Percentiles rank a stretch among this genome's conserved stretches.
phyloP scores from a whole-genome alignment of 2,888 invertebrate species.

The Ptilodon capucinus region DNA sequence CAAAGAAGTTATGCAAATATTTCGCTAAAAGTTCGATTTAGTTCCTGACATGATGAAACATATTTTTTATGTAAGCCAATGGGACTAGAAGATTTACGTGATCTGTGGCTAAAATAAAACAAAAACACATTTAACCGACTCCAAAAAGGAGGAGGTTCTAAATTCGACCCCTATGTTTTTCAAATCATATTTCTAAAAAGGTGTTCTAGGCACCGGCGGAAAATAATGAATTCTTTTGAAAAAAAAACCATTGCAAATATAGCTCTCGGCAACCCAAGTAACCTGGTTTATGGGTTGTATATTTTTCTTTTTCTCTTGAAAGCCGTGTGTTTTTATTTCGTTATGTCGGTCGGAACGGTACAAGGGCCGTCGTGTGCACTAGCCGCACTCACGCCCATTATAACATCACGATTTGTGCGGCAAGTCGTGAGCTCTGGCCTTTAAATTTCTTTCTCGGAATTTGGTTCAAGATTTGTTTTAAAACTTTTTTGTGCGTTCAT shows the following conservation, averaged over 20 bases:
- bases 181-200: background rate
- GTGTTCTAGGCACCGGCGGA: background rate
- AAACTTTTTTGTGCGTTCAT: background rate
- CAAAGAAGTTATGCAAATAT: too few species aligned
- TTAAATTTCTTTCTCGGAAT: constrained; percentile 9
- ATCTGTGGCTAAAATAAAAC: too few species aligned
- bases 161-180: too few species aligned
- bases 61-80: too few species aligned
- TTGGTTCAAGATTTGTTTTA: background rate
- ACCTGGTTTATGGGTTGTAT: background rate
- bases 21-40: too few species aligned
- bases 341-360: constrained; percentile 5
- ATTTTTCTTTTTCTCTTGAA: background rate
- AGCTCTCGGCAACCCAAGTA: background rate
- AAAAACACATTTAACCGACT: too few species aligned
- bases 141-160: too few species aligned
- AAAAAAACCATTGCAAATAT: background rate
- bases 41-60: too few species aligned
- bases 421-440: constrained; percentile 11
- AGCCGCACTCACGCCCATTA: constrained; percentile 18
- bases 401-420: constrained; percentile 21
- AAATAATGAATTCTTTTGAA: background rate
- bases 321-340: background rate
- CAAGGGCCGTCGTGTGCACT: constrained; percentile 16
- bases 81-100: too few species aligned